These are phyloP conservation scores for Ephestia elutella DNA, from an alignment of 1,140 invertebrate species.

Conservation along the genomic window DNA sequence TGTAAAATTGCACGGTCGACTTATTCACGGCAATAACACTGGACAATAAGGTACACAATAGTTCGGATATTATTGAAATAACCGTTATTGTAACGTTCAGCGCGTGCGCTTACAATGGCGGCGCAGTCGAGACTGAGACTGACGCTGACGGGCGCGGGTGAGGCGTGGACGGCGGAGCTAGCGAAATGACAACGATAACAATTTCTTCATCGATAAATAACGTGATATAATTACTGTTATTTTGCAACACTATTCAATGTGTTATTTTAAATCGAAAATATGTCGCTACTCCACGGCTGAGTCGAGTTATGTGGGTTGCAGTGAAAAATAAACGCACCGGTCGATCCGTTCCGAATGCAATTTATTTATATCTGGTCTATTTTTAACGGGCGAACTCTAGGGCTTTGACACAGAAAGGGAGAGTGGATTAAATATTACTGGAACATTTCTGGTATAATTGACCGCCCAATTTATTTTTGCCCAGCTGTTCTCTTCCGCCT, in stretches of 20 bases:
- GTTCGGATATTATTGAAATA: conserved; percentile 23
- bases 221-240: conserved; percentile 18
- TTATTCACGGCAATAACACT: conserved; percentile 24
- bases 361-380: conserved; percentile 9
- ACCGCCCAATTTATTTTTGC: not conserved
- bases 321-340: conserved; percentile 2
- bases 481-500: too few relatives aligned
- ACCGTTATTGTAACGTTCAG: conserved; percentile 20
- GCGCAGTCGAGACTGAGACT: conserved; percentile 23
- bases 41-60: conserved; percentile 25
- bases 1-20: conserved; percentile 19
- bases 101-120: conserved; percentile 25
- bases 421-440: not conserved
- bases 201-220: conserved; percentile 38
- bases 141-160: not conserved
- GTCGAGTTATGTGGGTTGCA: not conserved
- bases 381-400: conserved; percentile 4
- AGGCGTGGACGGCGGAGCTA: conserved; percentile 1
- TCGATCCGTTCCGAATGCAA: conserved; percentile 2
- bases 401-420: conserved; percentile 4
- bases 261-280: conserved; percentile 4
- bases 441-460: not conserved
- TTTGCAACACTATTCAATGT: not conserved
- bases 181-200: conserved; percentile 22
- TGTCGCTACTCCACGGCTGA: not conserved